Conservation (phyloP, 2,113 vertebrate species). For the Pipa parva region DNA sequence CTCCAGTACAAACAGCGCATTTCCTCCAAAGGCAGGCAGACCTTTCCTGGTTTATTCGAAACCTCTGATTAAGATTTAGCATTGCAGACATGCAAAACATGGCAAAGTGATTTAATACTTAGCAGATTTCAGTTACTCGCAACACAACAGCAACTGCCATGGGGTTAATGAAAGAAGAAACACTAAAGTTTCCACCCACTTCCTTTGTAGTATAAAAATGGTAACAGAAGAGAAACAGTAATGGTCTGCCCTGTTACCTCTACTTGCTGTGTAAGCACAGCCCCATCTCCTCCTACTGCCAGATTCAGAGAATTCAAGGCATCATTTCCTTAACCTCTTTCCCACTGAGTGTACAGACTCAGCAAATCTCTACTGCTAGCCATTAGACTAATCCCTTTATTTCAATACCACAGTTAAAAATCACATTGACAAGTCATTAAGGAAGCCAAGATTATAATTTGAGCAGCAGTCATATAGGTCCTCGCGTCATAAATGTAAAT, state of each 20-base stretch:
- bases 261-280: background rate
- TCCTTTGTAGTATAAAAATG: background rate
- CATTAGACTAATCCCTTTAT: background rate
- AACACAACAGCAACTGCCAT: background rate
- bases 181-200: background rate
- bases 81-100: background rate
- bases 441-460: too few relatives aligned
- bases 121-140: background rate
- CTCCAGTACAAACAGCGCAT: background rate
- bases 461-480: too few relatives aligned
- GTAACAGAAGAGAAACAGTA: background rate
- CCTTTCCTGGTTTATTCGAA: background rate
- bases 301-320: background rate
- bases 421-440: too few relatives aligned
- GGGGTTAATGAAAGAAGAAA: background rate
- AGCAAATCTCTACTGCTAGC: background rate
- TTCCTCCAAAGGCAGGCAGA: background rate
- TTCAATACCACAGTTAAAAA: background rate
- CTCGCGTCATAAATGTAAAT: too few relatives aligned
- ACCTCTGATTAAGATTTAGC: background rate
- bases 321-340: constrained; percentile 6
- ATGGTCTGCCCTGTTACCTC: background rate
- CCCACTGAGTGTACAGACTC: background rate
- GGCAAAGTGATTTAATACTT: background rate
- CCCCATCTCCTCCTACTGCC: background rate